phyloP scores from a whole-genome alignment of 2,797 vertebrate species.

The Coregonus ussuriensis region DNA sequence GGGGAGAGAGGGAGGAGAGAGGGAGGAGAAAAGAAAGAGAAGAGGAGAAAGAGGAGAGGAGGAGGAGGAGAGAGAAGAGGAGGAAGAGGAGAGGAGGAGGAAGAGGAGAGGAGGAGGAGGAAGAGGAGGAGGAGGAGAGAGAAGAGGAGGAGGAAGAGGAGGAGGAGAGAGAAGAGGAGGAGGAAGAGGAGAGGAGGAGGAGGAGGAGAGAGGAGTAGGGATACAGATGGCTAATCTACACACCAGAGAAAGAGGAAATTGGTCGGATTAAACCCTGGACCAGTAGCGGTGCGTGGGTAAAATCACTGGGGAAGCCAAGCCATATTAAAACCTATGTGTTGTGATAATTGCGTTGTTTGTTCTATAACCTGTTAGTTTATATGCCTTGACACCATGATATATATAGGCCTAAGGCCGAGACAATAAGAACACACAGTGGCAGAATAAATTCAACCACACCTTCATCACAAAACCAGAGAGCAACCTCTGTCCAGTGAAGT shows the following conservation, averaged over 20 bases:
- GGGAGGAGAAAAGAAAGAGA: background rate
- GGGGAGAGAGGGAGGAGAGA: slow-evolving; percentile 7
- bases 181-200: background rate
- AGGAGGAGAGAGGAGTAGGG: background rate
- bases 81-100: background rate
- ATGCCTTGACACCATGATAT: no score
- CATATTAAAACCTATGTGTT: no score
- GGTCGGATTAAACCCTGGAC: background rate
- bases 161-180: background rate
- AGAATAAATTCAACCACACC: no score
- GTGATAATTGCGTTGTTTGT: no score
- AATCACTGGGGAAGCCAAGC: no score
- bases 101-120: no score
- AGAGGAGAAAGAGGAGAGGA: background rate
- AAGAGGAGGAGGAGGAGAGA: background rate
- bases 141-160: background rate
- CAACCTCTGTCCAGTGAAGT: no score
- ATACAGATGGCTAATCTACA: background rate
- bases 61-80: background rate
- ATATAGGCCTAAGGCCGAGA: no score
- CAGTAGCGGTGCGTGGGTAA: no score
- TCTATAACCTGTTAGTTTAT: no score
- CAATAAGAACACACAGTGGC: no score
- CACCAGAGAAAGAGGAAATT: slow-evolving; percentile 2
- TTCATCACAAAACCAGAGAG: no score